Evolutionary conservation across 1,140 invertebrate genomes (phyloP), one percentile per base, ranked within the genome.

Genomic region (Chrysopa pallens): DNA sequence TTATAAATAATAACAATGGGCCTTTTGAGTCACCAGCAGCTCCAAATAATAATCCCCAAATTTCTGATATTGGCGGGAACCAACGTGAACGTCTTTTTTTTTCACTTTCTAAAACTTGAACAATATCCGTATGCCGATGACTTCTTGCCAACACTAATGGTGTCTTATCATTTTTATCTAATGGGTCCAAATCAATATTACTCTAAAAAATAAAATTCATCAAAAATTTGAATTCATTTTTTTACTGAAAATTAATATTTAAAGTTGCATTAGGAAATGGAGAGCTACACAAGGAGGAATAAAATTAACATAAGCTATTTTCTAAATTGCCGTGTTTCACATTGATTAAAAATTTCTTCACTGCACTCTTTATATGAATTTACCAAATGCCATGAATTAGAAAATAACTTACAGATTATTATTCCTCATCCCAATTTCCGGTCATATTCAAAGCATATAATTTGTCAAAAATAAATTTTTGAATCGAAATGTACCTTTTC

Each of bases 101-200:
- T 55, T 89, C 84, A 27, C 73, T 74, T 48, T 83, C 78, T 0
- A 94, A 61, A 36, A 88, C 72, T 43, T 80, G 73, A 2, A 89
- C 78, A 29, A 92, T 79, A 48, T 87, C 82, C 13, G 74, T 73
- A 57, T 92, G 86, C 15, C 85, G 73, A 54, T 90, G 83, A 40
- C 84, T 85, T 54, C 80, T 78, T 1, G 89, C 88, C 37, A 94
- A 61, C 68, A 88, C 83, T 9, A 91, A 58, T 0, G 88, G 88
- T 0, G 85, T 92, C 63, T 90, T 90, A 1, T 84, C 84, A 63
- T 92, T 92, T 58, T 90, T 91, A 54, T 92, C 89, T 4, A 76
- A 67, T 1, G 85, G 78, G 50, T 87, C 80, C 38, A 92, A 59
- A 52, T 89, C 85, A 11, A 86, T 80, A 55, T 82, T 83, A 50